Conservation (phyloP, 2,888 invertebrate genomes). For the Brassicogethes aeneus region DNA sequence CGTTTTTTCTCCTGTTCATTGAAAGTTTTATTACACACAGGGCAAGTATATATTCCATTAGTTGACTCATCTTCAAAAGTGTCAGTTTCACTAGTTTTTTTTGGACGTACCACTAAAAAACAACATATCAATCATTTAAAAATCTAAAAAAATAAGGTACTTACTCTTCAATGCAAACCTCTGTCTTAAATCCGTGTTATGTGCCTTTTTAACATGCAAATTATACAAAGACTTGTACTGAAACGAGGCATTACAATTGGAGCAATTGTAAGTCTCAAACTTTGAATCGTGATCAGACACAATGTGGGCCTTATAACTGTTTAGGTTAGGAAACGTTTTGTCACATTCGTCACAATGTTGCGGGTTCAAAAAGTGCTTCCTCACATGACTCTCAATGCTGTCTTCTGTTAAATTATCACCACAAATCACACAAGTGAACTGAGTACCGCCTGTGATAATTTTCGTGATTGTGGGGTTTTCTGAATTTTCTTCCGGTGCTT, state of each 20-base stretch:
- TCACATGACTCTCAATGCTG: constrained; percentile 7
- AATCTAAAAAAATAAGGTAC: no score
- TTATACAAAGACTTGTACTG: constrained; percentile 9
- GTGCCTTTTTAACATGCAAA: constrained; percentile 5
- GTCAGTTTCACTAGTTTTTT: constrained; percentile 1
- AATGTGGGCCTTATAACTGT: constrained; percentile 6
- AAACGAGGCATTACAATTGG: constrained; percentile 7
- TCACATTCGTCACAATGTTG: constrained; percentile 9
- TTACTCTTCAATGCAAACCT: no score
- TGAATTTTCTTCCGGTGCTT: constrained; percentile 6
- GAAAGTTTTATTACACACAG: constrained; percentile 15
- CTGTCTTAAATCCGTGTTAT: no score
- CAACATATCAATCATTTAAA: constrained; percentile 2
- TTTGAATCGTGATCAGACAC: background rate
- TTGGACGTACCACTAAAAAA: constrained; percentile 5
- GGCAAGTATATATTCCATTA: constrained; percentile 4
- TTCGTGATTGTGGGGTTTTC: no score
- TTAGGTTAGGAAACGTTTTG: constrained; percentile 6
- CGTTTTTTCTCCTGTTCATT: constrained; percentile 6
- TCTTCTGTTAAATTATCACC: constrained; percentile 1
- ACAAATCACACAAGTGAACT: constrained; percentile 7
- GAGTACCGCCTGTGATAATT: no score
- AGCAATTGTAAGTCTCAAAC: constrained; percentile 1
- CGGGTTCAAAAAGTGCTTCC: constrained; percentile 5
- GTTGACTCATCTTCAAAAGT: background rate